Conservation (phyloP, 2,113 vertebrate species). For the Zeus faber region DNA sequence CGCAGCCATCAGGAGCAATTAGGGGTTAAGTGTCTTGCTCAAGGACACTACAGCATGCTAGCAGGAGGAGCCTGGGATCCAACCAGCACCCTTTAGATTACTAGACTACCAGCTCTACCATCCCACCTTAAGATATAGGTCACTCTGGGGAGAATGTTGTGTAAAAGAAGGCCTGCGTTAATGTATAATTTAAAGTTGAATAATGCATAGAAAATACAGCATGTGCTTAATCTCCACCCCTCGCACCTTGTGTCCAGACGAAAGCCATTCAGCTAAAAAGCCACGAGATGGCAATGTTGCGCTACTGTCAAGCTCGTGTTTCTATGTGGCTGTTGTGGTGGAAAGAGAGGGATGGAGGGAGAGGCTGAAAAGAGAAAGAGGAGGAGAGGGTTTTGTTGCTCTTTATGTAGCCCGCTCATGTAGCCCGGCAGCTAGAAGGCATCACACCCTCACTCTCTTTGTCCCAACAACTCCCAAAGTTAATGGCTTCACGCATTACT, state of each 20-base stretch:
- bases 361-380: slow-evolving; percentile 45
- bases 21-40: too few relatives aligned
- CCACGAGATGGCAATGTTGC: slow-evolving; percentile 75
- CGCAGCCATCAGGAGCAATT: too few relatives aligned
- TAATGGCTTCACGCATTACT: slow-evolving; percentile 76
- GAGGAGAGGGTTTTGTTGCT: slow-evolving; percentile 42
- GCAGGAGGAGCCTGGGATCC: too few relatives aligned
- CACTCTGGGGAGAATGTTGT: slow-evolving; percentile 41
- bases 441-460: slow-evolving; percentile 59
- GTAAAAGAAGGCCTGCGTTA: slow-evolving; percentile 42
- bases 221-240: slow-evolving; percentile 31
- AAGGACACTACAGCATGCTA: too few relatives aligned
- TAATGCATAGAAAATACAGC: slow-evolving; percentile 53
- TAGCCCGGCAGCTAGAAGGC: slow-evolving; percentile 62
- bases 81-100: too few relatives aligned
- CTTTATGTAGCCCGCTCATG: slow-evolving; percentile 59
- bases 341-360: slow-evolving; percentile 32
- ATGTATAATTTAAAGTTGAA: slow-evolving; percentile 59
- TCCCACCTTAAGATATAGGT: slow-evolving; percentile 48
- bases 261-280: neutral
- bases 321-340: slow-evolving; percentile 21
- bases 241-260: neutral
- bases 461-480: slow-evolving; percentile 72
- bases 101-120: too few relatives aligned
- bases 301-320: slow-evolving; percentile 29